These are phyloP conservation scores for Vanacampus margaritifer DNA, from an alignment of 2,113 vertebrate species.

Conservation along the genomic window DNA sequence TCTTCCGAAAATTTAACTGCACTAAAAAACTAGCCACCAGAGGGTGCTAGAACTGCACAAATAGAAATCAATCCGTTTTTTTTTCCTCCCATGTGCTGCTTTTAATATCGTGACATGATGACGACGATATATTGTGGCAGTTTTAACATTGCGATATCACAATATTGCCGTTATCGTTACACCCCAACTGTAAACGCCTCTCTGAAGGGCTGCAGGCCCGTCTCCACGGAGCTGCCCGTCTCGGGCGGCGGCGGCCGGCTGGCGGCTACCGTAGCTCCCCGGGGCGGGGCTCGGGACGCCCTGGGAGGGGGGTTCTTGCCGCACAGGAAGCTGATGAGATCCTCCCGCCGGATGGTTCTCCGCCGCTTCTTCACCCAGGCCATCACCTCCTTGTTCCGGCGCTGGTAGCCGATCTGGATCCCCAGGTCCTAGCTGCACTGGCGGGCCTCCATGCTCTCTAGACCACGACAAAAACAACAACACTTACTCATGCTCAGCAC, in stretches of 20 bases:
- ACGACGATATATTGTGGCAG: no score
- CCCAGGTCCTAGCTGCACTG: constrained; percentile 95
- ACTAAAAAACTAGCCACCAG: no score
- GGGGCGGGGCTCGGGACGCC: constrained; percentile 88
- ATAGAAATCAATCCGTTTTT: no score
- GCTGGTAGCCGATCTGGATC: constrained; percentile 94
- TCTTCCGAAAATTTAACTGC: no score
- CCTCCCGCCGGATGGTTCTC: constrained; percentile 96
- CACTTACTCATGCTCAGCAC: no score
- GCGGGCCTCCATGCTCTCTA: constrained; percentile 93
- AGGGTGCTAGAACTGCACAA: no score
- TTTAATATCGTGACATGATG: no score
- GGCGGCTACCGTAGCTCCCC: constrained; percentile 91
- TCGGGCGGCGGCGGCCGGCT: constrained; percentile 87
- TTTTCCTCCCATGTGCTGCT: no score
- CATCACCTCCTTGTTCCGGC: constrained; percentile 96
- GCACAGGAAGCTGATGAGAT: constrained; percentile 98
- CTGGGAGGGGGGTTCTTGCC: constrained; percentile 95
- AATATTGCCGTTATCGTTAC: no score
- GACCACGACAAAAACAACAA: background rate
- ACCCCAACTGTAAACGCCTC: constrained; percentile 79
- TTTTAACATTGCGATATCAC: no score
- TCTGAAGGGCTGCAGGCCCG: constrained; percentile 98
- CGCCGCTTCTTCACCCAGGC: constrained; percentile 98
- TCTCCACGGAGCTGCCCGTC: constrained; percentile 93